These are phyloP conservation scores for Bombus affinis DNA, from an alignment of 1,140 invertebrate species.

Conservation along the genomic window DNA sequence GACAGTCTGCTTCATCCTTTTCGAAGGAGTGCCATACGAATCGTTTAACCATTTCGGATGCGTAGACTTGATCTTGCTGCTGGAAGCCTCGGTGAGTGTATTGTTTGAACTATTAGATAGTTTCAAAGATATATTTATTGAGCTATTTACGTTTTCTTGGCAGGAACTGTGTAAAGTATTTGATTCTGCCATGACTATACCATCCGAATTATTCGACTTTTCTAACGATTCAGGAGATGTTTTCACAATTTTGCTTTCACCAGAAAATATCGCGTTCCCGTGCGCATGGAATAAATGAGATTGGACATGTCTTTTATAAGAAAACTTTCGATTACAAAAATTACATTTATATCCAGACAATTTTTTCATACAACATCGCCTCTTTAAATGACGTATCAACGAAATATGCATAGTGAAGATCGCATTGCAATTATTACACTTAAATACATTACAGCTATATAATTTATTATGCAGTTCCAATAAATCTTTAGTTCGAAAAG, in stretches of 20 bases:
- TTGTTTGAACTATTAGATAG: too few species aligned
- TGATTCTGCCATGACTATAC: background rate
- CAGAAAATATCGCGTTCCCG: background rate
- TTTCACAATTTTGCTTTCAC: background rate
- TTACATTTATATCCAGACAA: accelerated
- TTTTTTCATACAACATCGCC: accelerated
- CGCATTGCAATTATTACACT: background rate
- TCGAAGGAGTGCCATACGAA: background rate
- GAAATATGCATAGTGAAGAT: background rate
- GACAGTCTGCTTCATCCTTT: conserved; percentile 46
- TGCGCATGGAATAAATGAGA: conserved; percentile 47
- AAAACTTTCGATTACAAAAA: background rate
- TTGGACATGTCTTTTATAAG: background rate
- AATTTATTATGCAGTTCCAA: background rate
- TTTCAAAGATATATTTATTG: too few species aligned
- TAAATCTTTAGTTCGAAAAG: accelerated
- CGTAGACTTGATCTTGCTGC: too few species aligned
- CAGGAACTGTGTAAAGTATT: background rate
- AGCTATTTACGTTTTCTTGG: too few species aligned
- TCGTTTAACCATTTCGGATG: too few species aligned
- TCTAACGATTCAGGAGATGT: too few species aligned
- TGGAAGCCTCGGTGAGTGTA: too few species aligned
- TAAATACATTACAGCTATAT: background rate
- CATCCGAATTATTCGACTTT: background rate
- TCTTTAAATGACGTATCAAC: background rate